Evolutionary conservation across 2,113 vertebrate genomes (phyloP).

Genomic region (Sigmodon hispidus): DNA sequence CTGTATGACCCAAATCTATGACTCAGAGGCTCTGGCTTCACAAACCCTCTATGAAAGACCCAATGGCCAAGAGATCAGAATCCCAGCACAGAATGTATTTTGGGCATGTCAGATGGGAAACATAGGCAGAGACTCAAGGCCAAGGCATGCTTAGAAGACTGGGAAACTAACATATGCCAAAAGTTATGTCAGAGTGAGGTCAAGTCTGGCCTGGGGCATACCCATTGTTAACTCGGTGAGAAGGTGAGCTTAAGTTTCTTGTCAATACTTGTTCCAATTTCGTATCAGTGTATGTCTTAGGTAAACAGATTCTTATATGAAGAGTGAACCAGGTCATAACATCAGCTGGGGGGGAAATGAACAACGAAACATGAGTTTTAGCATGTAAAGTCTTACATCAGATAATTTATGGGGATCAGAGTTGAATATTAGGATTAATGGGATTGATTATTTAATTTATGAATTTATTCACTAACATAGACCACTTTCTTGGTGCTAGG

Average conservation of each 20-base stretch:
- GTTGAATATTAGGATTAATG: conserved; percentile 13
- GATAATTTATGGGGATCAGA: conserved; percentile 26
- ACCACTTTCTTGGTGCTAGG: not conserved
- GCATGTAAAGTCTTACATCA: not conserved
- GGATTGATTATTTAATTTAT: conserved; percentile 34
- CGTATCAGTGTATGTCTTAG: not conserved
- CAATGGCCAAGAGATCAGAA: not conserved
- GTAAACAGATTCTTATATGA: conserved; percentile 10
- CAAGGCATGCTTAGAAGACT: not conserved
- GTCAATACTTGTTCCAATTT: not conserved
- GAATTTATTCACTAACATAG: conserved; percentile 10
- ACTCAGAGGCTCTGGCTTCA: not conserved
- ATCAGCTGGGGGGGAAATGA: not conserved
- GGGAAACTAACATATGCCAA: not conserved
- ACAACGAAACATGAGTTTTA: not conserved
- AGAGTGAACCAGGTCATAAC: not conserved
- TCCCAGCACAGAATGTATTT: not conserved
- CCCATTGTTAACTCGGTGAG: not conserved
- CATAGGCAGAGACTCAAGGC: not conserved
- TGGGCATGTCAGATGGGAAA: not conserved
- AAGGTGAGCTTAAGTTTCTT: not conserved
- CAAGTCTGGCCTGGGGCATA: not conserved
- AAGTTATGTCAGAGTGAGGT: not conserved
- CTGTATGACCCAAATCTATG: not conserved
- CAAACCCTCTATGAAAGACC: not conserved